Conservation (phyloP, 2,888 invertebrate genomes). For the Matsumyia berberina region DNA sequence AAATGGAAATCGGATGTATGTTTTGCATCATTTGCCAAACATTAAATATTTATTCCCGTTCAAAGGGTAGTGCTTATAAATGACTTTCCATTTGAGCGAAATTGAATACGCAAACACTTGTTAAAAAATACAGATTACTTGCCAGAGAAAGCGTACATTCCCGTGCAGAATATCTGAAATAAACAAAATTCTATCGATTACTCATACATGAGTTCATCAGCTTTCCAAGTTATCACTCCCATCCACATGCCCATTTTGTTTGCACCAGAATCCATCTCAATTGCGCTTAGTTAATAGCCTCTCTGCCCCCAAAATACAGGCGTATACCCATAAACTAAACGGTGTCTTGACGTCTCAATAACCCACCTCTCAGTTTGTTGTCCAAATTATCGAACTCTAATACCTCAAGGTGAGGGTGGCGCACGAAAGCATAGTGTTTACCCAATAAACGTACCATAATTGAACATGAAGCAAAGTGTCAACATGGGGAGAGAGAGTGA, state of each 20-base stretch:
- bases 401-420: neutral
- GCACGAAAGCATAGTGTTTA: neutral
- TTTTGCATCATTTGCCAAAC: neutral
- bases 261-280: neutral
- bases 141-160: too few relatives aligned
- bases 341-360: neutral
- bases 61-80: neutral
- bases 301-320: too few relatives aligned
- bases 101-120: too few relatives aligned
- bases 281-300: neutral
- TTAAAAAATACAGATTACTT: too few relatives aligned
- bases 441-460: neutral
- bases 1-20: neutral
- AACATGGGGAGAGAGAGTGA: too few relatives aligned
- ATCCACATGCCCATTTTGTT: neutral
- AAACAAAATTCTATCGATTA: too few relatives aligned
- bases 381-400: neutral
- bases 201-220: too few relatives aligned
- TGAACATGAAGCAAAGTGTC: neutral
- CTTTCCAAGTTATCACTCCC: too few relatives aligned
- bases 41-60: slow-evolving; percentile 14
- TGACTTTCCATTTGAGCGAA: neutral
- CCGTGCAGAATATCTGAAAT: too few relatives aligned
- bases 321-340: neutral
- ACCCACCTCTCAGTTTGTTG: neutral